Evolutionary conservation across 2,797 vertebrate genomes (phyloP).

Genomic region (Smutsia temminckii): DNA sequence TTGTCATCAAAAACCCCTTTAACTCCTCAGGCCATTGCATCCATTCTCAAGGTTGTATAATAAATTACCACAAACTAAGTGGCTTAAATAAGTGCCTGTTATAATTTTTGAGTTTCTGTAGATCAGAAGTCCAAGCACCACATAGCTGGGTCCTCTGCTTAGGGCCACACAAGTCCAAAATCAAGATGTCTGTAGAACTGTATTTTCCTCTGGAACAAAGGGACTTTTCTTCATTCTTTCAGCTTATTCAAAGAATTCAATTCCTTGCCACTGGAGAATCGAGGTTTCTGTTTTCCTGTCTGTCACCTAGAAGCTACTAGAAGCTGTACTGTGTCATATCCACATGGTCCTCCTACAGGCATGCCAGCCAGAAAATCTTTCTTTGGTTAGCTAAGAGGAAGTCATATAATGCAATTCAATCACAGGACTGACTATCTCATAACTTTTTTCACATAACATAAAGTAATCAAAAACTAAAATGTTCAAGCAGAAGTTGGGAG

Average conservation of each 20-base stretch:
- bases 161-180: not conserved
- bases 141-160: not conserved
- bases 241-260: not conserved
- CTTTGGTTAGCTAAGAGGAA: not conserved
- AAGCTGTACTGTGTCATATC: not conserved
- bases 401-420: not conserved
- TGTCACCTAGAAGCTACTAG: not conserved
- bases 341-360: rapidly evolving
- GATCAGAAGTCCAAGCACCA: not conserved
- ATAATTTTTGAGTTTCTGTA: not conserved
- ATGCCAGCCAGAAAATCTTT: not conserved
- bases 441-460: not conserved
- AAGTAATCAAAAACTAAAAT: not conserved
- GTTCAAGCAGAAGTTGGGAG: not conserved
- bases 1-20: not conserved
- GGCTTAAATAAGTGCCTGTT: not conserved
- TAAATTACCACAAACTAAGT: not conserved
- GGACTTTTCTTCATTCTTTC: not conserved
- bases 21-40: not conserved
- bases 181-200: not conserved
- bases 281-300: not conserved
- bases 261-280: not conserved
- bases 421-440: not conserved
- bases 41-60: not conserved
- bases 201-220: not conserved